phyloP scores from a whole-genome alignment of 2,113 vertebrate genomes.

The Notechis scutatus region DNA sequence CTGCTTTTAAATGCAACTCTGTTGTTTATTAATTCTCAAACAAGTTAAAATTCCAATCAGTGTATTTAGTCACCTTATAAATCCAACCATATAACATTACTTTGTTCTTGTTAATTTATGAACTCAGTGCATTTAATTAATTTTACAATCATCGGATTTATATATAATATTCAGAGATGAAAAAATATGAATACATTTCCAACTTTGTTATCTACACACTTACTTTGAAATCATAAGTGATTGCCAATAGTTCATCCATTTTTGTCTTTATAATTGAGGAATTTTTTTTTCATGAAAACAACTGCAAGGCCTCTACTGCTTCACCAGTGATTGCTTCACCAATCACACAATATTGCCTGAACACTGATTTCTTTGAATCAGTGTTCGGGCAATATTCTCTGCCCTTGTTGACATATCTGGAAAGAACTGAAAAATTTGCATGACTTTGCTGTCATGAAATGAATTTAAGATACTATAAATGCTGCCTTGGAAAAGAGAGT shows the following conservation, averaged over 20 bases:
- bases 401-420: background rate
- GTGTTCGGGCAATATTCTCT: background rate
- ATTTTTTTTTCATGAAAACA: background rate
- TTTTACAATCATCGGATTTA: constrained; percentile 60
- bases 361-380: background rate
- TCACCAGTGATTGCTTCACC: background rate
- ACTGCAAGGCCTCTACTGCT: background rate
- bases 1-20: constrained; percentile 2
- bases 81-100: constrained; percentile 53
- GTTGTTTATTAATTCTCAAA: constrained; percentile 55
- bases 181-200: constrained; percentile 40
- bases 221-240: constrained; percentile 22
- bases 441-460: background rate
- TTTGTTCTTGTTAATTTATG: constrained; percentile 63
- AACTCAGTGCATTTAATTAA: constrained; percentile 60
- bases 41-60: constrained; percentile 69
- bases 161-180: constrained; percentile 47
- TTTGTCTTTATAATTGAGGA: background rate
- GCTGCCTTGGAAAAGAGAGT: background rate
- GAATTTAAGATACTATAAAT: background rate
- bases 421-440: background rate
- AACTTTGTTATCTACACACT: constrained; percentile 12
- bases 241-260: constrained; percentile 4
- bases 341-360: background rate
- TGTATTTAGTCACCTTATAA: constrained; percentile 42